Percentiles rank a stretch among this genome's conserved stretches.
phyloP scores from a whole-genome alignment of 2,888 invertebrate species.

The Caenorhabditis angaria region DNA sequence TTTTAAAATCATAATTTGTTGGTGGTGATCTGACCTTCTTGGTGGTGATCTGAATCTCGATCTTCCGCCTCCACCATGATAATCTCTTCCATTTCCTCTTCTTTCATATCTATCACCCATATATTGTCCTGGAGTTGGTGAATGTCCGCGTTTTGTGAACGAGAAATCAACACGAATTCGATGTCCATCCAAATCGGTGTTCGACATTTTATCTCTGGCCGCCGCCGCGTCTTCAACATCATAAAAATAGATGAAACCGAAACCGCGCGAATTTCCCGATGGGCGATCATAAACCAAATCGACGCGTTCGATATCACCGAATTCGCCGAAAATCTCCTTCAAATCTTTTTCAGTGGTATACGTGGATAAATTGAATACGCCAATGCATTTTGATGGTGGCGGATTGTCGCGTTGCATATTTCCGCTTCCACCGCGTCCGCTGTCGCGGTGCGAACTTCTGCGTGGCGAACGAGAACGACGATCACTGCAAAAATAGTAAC shows the following conservation, averaged over 20 bases:
- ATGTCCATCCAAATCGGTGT: conserved; percentile 52
- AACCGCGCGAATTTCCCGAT: conserved; percentile 72
- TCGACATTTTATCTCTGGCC: conserved; percentile 56
- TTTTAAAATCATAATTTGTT: too few species aligned
- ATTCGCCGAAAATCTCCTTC: conserved; percentile 89
- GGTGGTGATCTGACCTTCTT: too few species aligned
- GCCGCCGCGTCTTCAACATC: conserved; percentile 58
- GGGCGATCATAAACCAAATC: conserved; percentile 95
- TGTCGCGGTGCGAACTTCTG: conserved; percentile 18
- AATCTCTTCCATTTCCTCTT: conserved; percentile 18
- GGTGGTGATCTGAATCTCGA: conserved; percentile 7
- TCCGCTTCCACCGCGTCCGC: conserved; percentile 10
- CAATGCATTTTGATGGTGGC: conserved; percentile 86
- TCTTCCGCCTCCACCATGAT: conserved; percentile 13
- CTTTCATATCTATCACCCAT: conserved; percentile 57
- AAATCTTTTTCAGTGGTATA: conserved; percentile 91
- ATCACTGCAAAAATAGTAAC: background rate
- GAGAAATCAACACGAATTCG: conserved; percentile 68
- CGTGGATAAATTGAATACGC: conserved; percentile 91
- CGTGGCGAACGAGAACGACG: conserved; percentile 38
- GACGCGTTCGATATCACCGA: conserved; percentile 85
- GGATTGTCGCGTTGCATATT: conserved; percentile 79
- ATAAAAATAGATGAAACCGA: conserved; percentile 68
- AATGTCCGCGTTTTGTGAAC: conserved; percentile 65
- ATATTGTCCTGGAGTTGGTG: conserved; percentile 70